Percentiles rank a stretch among this genome's conserved stretches.
phyloP scores from a whole-genome alignment of 2,888 invertebrate species.

The Adela reaumurella region DNA sequence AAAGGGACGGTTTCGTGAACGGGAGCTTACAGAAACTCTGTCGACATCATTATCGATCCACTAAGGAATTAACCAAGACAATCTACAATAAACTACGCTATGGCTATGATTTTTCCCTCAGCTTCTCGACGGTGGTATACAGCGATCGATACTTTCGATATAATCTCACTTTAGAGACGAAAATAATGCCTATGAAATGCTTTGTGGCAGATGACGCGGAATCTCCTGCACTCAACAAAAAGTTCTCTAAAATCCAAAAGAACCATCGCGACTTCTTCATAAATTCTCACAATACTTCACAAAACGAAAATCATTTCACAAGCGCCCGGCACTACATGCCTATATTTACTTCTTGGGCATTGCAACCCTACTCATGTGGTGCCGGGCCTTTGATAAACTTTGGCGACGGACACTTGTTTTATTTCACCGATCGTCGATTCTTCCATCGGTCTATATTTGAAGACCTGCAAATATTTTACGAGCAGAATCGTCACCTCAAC shows the following conservation, averaged over 20 bases:
- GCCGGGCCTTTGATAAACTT: slow-evolving; percentile 9
- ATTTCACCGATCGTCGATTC: slow-evolving; percentile 9
- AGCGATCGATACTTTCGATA: slow-evolving; percentile 48
- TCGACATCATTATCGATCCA: slow-evolving; percentile 11
- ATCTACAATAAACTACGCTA: slow-evolving; percentile 23
- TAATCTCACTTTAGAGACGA: slow-evolving; percentile 27
- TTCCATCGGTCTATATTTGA: slow-evolving; percentile 11
- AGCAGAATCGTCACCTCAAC: slow-evolving; percentile 9
- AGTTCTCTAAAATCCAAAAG: slow-evolving; percentile 9
- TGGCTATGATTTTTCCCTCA: slow-evolving; percentile 15
- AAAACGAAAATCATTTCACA: background rate
- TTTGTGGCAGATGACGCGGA: slow-evolving; percentile 10
- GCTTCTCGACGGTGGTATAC: slow-evolving; percentile 35
- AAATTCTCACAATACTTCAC: slow-evolving; percentile 3
- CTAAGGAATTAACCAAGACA: slow-evolving; percentile 17
- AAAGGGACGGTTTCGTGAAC: slow-evolving; percentile 6
- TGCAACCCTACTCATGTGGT: slow-evolving; percentile 10
- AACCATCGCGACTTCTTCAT: slow-evolving; percentile 8
- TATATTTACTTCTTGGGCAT: slow-evolving; percentile 14
- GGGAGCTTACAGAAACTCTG: slow-evolving; percentile 12
- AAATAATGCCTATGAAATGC: slow-evolving; percentile 11
- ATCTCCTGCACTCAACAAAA: slow-evolving; percentile 8
- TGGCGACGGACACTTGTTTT: slow-evolving; percentile 8
- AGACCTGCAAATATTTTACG: slow-evolving; percentile 11
- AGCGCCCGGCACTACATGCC: slow-evolving; percentile 11